A percentile compares a stretch with the other conserved stretches of the same genome.
phyloP scores from a whole-genome alignment of 1,140 invertebrate species.

The Diploscapter pachys region DNA sequence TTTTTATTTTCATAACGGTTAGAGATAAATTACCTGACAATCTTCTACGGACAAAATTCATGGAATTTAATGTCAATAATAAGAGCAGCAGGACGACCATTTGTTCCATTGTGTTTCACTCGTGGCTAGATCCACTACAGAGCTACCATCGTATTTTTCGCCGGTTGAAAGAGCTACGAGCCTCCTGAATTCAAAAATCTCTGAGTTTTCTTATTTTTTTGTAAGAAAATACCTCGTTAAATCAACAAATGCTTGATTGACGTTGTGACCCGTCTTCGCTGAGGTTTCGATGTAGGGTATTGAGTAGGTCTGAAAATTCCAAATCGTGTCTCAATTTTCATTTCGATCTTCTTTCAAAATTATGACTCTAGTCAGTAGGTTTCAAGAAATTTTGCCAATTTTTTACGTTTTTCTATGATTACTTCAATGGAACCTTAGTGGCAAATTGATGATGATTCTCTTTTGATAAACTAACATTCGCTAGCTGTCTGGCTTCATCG shows the following conservation, averaged over 20 bases:
- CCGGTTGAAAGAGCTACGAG: conserved; percentile 4
- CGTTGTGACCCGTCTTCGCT: conserved; percentile 57
- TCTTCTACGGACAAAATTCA: too few relatives aligned
- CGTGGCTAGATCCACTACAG: conserved; percentile 13
- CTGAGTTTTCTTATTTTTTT: background rate
- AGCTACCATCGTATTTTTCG: conserved; percentile 11
- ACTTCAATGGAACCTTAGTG: background rate
- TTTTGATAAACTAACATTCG: conserved; percentile 35
- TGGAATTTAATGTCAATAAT: too few relatives aligned
- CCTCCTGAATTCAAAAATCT: background rate
- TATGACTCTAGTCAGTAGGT: background rate
- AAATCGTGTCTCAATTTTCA: background rate
- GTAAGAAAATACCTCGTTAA: conserved; percentile 39
- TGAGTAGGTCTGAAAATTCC: conserved; percentile 46
- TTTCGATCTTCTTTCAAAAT: too few relatives aligned
- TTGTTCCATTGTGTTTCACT: conserved; percentile 1
- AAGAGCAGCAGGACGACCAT: background rate
- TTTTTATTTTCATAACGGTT: too few relatives aligned
- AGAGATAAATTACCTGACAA: too few relatives aligned
- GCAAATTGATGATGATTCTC: conserved; percentile 9
- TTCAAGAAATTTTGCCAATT: background rate
- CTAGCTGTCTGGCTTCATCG: conserved; percentile 53
- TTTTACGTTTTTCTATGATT: background rate
- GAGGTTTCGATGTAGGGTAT: conserved; percentile 56
- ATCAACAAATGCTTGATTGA: conserved; percentile 49